Evolutionary conservation across 2,797 vertebrate genomes (phyloP), one percentile per base, ranked within the genome.

Genomic region (Coendou prehensilis): DNA sequence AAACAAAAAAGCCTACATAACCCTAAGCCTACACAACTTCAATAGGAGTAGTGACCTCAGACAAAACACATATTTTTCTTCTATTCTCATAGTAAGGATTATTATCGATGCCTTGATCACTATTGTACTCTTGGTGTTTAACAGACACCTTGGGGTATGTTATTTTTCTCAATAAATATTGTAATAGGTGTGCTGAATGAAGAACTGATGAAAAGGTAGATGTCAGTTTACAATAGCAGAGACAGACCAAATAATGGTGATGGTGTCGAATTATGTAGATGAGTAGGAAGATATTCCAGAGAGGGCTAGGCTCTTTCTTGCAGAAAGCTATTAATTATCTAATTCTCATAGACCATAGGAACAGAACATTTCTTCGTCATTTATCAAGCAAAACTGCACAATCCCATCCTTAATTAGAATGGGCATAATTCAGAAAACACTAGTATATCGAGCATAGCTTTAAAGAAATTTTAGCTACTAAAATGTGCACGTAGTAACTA

Each of bases 271-370:
- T 95, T 41, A 6, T 37, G 10, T 22, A 86, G 81, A 37, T 57
- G 7, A 93, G 8, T 3, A 80, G 9, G 2, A 87, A 78, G 47
- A 94, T 61, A 26, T 56, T 45, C 47, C 15, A 82, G 30, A 0
- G 30, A 89, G 45, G 52, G 22, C 4, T 56, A 83, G 20, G 20
- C 20, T 76, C 50, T 76, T 90, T 78, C 52, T 86, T 88, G 10
- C 4, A 61, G 41, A 97, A 96, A 94, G 26, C 45, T 71, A 9
- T 87, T 52, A 61, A 57, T 93, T 88, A 75, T 57, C 14, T 64
- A 52, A 94, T 83, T 71, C 93, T 57, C 18, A 67, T 57, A 71
- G 75, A 37, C 4, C 47, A 37, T 30, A 59, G 47, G 30, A 91
- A 79, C 75, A 30, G 56, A 18, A 41, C 14, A 45, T 63, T 56